Base-by-base conservation (phyloP, 2,797 vertebrate species). In the Lerista edwardsae region DNA sequence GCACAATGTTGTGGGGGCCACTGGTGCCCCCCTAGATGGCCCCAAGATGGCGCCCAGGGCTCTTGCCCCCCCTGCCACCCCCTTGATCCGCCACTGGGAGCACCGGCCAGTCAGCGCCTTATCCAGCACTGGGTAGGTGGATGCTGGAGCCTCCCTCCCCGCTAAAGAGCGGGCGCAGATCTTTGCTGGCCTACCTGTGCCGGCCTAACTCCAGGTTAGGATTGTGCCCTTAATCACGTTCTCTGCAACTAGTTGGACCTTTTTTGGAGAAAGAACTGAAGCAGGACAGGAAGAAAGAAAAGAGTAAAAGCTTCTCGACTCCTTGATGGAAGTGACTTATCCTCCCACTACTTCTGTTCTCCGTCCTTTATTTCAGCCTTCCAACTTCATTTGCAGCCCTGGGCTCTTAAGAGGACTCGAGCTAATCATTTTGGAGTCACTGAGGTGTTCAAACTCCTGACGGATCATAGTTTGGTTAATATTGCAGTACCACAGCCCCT, bases 371-470 rank as follows among this genome's bases (percentile, higher is more conserved):
- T 69, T 62, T 87, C 51, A 44, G 51, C 0, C 34, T 55, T 44
- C 0, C 0, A 7, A 65, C 73, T 19, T 65, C 67, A 0, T 10
- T 36, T 4, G 21, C 11, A 41, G 25, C 2, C 76, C 39, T 14
- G 1, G 62, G 47, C 47, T 74, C 64, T 83, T 82, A 89, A n/a
- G 44, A 76, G 77, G 57, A 59, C 25, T 27, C 4, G 0, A 83
- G 90, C 82, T 61, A 89, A 85, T 72, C 82, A 76, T 84, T 83
- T 86, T 19, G 3, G 81, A 92, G 47, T 67, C 2, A 0, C 84
- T 39, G 67, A 90, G 85, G 74, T 74, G 82, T 82, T 83, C 85
- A 73, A 74, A 79, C 57, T 55, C 83, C 84, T 39, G 85, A 79
- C 2, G 6, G 61, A 90, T 85, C 84, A 19, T 80, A 79, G 75